Conservation (phyloP, 2,888 invertebrate genomes). For the Syrista parreyssii region DNA sequence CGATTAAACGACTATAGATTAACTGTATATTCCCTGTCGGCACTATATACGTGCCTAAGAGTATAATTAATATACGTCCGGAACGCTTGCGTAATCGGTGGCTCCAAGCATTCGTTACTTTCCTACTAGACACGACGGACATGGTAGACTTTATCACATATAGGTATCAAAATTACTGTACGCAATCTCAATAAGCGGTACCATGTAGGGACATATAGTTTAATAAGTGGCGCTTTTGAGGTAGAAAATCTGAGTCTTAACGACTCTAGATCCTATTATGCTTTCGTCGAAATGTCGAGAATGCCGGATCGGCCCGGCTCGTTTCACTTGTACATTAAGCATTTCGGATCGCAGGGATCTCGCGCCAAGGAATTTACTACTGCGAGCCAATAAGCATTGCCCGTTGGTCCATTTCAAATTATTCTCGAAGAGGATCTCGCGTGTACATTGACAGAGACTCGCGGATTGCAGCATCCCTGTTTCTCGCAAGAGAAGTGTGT, state of each 20-base stretch:
- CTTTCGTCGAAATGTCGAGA: neutral
- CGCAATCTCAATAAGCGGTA: neutral
- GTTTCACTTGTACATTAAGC: neutral
- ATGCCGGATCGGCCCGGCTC: neutral
- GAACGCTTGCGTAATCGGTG: neutral
- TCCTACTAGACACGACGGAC: neutral
- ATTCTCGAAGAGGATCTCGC: neutral
- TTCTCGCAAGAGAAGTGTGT: neutral
- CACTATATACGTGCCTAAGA: constrained; percentile 34
- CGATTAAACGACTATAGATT: constrained; percentile 44
- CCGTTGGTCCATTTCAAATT: constrained; percentile 8
- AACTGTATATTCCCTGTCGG: constrained; percentile 34
- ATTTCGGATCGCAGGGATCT: neutral
- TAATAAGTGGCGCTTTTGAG: neutral
- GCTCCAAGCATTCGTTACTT: neutral
- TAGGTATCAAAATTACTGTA: neutral
- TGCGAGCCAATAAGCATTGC: constrained; percentile 46
- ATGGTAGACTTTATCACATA: neutral
- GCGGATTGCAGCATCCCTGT: neutral
- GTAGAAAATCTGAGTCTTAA: neutral
- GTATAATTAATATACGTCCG: constrained; percentile 3
- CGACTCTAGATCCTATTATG: neutral
- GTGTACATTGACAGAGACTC: neutral
- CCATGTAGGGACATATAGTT: neutral
- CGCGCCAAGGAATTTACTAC: constrained; percentile 47